Base-by-base conservation (phyloP, 2,797 vertebrate genomes). In the Merluccius polli region DNA sequence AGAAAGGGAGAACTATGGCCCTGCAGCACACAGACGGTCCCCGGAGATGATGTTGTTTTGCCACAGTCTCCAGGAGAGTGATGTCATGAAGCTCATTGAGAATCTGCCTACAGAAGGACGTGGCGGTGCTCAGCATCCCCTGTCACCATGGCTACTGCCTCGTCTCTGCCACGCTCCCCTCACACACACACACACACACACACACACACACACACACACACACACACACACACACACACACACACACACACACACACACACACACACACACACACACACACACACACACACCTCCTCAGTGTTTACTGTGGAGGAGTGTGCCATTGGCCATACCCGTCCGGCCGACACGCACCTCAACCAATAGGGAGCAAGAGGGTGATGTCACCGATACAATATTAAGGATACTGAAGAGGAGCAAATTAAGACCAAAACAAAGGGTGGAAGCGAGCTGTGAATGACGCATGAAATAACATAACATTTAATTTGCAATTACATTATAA, bases 101-200 rank as follows among this genome's bases (percentile, higher is more conserved):
- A 83, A 9, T 24, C 88, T 78, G 85, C 89, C 88, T 68, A 86
- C 89, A 84, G 84, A 82, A 75, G 84, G 80, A 82, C 72, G 80
- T 77, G 85, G 82, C 83, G 76, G 86, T 65, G 71, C 87, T 88
- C 89, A 87, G 91, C 89, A 92, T 93, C 91, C 84, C 83, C 81
- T 87, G 90, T 93, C 86, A 59, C 89, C 91, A 93, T 92, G 88
- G 90, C 77, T 81, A 93, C 90, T 82, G 83, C 81, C 30, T 82
- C 82, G 87, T 89, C 87, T 84, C 86, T 77, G 70, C 74, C 81
- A 70, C 75, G n/a, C 80, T 74, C 63, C 18, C 15, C 10, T 21
- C 30, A 18, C 32, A n/a, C 21, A 8, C 69, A 70, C 30, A 33
- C 67, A 30, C 27, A 31, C 27, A 69, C 67, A 15, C 67, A 30